Conservation (phyloP, 2,888 invertebrate species). For the Chaitophorus viminalis region DNA sequence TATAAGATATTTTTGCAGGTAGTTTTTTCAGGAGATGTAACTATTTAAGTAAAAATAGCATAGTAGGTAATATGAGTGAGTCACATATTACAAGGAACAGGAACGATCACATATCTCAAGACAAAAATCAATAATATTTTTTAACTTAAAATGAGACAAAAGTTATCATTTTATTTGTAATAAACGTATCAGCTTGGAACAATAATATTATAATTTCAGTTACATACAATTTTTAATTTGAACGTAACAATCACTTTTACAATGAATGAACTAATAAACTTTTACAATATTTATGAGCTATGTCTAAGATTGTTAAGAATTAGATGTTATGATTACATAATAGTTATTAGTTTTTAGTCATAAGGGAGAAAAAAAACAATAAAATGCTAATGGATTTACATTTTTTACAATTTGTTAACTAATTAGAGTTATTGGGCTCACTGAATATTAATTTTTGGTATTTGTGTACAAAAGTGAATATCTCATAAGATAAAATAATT, state of each 20-base stretch:
- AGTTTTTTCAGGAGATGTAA: neutral
- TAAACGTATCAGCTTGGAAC: slow-evolving; percentile 53
- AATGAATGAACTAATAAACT: slow-evolving; percentile 33
- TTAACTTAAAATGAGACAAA: slow-evolving; percentile 47
- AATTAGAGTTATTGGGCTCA: neutral
- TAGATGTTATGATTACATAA: slow-evolving; percentile 29
- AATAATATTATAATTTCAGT: slow-evolving; percentile 43
- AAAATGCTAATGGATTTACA: slow-evolving; percentile 34
- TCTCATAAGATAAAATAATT: neutral
- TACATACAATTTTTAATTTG: slow-evolving; percentile 28
- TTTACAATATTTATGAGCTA: slow-evolving; percentile 42
- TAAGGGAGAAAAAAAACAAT: slow-evolving; percentile 8
- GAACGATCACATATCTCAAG: neutral
- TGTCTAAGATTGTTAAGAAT: slow-evolving; percentile 31
- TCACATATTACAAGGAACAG: neutral
- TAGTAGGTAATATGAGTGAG: neutral
- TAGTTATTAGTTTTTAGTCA: slow-evolving; percentile 16
- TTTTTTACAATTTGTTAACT: slow-evolving; percentile 21
- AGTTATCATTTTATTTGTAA: slow-evolving; percentile 49
- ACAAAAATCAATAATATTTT: neutral
- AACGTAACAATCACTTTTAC: slow-evolving; percentile 36
- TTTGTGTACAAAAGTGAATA: neutral
- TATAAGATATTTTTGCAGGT: neutral
- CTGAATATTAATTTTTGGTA: neutral
- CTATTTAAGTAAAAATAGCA: neutral